A percentile compares a stretch with the other conserved stretches of the same genome.
Conservation (phyloP, 2,113 vertebrate species). For the Seriola rivoliana region DNA sequence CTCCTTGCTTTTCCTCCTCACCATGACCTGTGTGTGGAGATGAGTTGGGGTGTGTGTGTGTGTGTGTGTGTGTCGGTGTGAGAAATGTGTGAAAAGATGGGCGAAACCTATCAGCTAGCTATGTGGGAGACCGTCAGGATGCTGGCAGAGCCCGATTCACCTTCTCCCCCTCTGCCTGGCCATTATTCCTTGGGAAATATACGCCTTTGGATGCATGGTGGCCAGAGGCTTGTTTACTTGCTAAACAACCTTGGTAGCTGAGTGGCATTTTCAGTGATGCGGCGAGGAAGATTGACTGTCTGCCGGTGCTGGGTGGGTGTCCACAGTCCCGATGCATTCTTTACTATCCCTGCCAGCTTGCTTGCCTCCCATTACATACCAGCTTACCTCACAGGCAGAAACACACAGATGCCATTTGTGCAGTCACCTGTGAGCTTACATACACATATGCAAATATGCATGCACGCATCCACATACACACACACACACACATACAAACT, state of each 20-base stretch:
- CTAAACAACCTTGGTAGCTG: constrained; percentile 75
- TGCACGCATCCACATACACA: not conserved
- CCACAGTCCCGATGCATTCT: constrained; percentile 59
- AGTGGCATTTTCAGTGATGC: constrained; percentile 71
- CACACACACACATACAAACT: constrained; percentile 30
- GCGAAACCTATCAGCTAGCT: constrained; percentile 64
- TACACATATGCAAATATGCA: constrained; percentile 62
- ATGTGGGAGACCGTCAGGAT: constrained; percentile 55
- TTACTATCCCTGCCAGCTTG: constrained; percentile 62
- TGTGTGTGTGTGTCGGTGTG: constrained; percentile 25
- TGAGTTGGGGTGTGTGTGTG: constrained; percentile 19
- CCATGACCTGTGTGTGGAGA: constrained; percentile 66
- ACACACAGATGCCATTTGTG: constrained; percentile 63
- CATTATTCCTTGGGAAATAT: constrained; percentile 74
- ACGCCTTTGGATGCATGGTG: constrained; percentile 62
- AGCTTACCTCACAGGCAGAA: constrained; percentile 57
- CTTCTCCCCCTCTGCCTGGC: constrained; percentile 61
- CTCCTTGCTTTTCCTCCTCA: constrained; percentile 62
- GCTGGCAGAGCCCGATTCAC: constrained; percentile 55
- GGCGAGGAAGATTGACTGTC: constrained; percentile 76
- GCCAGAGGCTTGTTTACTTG: constrained; percentile 79
- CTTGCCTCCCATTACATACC: constrained; percentile 65
- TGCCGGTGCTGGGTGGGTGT: constrained; percentile 59
- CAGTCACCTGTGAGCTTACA: constrained; percentile 69
- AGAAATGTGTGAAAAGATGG: constrained; percentile 59